Percentiles rank a stretch among this genome's conserved stretches.
Evolutionary conservation across 2,113 vertebrate genomes (phyloP).

Genomic region (Diphyllodes magnificus): DNA sequence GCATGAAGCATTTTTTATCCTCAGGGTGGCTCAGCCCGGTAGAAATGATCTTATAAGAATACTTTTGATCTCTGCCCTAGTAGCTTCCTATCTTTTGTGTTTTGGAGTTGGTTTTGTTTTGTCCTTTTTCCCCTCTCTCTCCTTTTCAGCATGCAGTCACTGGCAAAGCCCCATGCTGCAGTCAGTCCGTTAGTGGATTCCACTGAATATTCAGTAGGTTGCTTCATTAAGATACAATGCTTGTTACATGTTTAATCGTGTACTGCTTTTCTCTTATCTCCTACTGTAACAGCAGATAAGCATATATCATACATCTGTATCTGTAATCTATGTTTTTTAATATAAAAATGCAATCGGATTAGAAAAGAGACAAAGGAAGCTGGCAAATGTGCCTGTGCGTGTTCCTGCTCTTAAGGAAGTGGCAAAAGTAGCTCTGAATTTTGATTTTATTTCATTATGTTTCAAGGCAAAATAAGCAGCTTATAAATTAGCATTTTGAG

Average conservation of each 20-base stretch:
- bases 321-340: not conserved
- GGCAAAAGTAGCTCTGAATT: slow-evolving; percentile 20
- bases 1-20: not conserved
- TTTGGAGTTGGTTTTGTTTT: not conserved
- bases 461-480: slow-evolving; percentile 38
- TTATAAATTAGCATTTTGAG: slow-evolving; percentile 62
- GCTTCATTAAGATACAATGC: slow-evolving; percentile 23
- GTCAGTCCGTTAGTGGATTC: not conserved
- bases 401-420: not conserved
- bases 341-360: not conserved
- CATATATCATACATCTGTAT: not conserved
- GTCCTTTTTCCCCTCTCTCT: accelerated
- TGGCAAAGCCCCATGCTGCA: slow-evolving; percentile 1
- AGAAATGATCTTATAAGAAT: not conserved
- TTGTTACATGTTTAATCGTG: slow-evolving; percentile 40
- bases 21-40: not conserved
- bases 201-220: slow-evolving; percentile 40
- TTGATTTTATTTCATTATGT: slow-evolving; percentile 12
- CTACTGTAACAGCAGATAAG: not conserved
- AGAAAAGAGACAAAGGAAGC: not conserved
- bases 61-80: not conserved
- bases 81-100: not conserved
- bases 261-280: slow-evolving; percentile 20
- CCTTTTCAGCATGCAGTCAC: not conserved
- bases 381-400: not conserved